phyloP scores from a whole-genome alignment of 2,888 invertebrate species.

The Acrobasis repandana region DNA sequence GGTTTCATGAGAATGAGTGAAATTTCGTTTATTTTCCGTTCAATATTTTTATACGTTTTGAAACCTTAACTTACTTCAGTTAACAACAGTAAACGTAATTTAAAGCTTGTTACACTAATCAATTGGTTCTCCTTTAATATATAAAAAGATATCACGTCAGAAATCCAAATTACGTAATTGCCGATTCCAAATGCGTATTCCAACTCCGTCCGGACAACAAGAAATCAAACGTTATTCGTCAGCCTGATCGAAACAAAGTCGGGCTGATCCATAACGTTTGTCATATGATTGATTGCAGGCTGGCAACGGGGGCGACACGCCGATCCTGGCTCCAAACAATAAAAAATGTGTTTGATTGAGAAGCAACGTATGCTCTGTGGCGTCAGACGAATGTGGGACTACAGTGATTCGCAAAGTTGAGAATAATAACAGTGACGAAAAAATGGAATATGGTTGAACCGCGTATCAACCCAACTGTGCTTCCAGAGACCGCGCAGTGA shows the following conservation, averaged over 20 bases:
- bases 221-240: conserved; percentile 47
- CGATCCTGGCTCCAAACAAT: conserved; percentile 59
- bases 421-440: conserved; percentile 60
- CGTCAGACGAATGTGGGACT: conserved; percentile 71
- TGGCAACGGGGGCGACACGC: conserved; percentile 49
- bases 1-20: too few relatives aligned
- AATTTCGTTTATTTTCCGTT: too few relatives aligned
- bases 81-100: too few relatives aligned
- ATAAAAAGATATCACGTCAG: not conserved
- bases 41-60: too few relatives aligned
- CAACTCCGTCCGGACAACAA: conserved; percentile 46
- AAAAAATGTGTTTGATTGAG: conserved; percentile 79
- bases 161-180: not conserved
- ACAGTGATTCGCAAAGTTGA: conserved; percentile 68
- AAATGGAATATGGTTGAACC: conserved; percentile 82
- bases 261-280: conserved; percentile 51
- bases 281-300: conserved; percentile 59
- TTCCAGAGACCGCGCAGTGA: conserved; percentile 70
- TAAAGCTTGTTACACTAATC: too few relatives aligned
- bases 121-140: conserved; percentile 10
- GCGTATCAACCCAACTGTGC: conserved; percentile 64
- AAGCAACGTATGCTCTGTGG: conserved; percentile 57
- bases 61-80: too few relatives aligned
- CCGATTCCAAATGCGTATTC: conserved; percentile 56
- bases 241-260: conserved; percentile 41